Percentiles rank a stretch among this genome's conserved stretches.
These are phyloP conservation scores for Drosophila asahinai DNA, from an alignment of 1,140 invertebrate species.

Conservation along the genomic window DNA sequence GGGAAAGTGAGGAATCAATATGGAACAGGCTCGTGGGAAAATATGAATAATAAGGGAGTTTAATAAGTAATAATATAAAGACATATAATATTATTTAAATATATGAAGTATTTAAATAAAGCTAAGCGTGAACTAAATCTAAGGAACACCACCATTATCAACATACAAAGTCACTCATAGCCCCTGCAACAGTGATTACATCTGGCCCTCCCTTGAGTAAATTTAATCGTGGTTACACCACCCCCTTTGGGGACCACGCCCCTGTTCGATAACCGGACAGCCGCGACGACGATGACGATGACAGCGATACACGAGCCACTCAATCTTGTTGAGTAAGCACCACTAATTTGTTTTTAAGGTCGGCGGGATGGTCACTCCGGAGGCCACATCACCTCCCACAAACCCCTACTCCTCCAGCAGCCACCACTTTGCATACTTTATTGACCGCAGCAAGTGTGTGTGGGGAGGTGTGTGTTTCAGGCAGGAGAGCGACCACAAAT, in stretches of 20 bases:
- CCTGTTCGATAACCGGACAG: conserved; percentile 8
- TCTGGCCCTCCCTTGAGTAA: background rate
- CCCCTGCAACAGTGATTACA: background rate
- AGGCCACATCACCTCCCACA: background rate
- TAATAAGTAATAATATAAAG: no score
- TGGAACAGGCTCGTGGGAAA: conserved; percentile 11
- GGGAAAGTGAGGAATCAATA: conserved; percentile 13
- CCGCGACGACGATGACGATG: conserved; percentile 57
- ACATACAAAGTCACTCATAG: background rate
- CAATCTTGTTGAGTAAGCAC: conserved; percentile 80
- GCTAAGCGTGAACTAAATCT: no score
- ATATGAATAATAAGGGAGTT: background rate
- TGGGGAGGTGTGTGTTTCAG: conserved; percentile 42
- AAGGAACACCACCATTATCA: background rate
- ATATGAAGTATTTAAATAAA: no score
- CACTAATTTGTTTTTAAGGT: conserved; percentile 79
- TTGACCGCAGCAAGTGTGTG: conserved; percentile 56
- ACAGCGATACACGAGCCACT: conserved; percentile 66
- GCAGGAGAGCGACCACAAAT: conserved; percentile 58
- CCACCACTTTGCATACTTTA: conserved; percentile 71
- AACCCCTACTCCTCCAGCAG: background rate
- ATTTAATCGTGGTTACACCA: background rate
- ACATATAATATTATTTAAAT: no score
- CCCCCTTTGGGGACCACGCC: background rate
- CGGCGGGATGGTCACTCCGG: conserved; percentile 20